Base-by-base conservation (phyloP, 2,113 vertebrate genomes). In the Heterochromis multidens region DNA sequence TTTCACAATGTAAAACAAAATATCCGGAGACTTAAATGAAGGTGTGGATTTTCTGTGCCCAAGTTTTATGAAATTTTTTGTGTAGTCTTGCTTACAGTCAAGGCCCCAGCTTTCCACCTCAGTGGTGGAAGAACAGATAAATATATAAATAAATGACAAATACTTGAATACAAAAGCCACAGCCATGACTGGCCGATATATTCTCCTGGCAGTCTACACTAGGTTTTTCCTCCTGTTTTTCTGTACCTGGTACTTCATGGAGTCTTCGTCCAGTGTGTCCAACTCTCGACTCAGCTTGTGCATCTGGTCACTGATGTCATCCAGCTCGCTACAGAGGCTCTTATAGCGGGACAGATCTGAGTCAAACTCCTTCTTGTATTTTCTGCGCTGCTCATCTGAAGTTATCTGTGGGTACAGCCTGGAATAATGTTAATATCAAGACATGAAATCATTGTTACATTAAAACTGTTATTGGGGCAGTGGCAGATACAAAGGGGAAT, bases 331-430 rank as follows among this genome's bases (percentile, higher is more conserved):
- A 3, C 97, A 97, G 65, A 98, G 94, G 62, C 83, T 90, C 88
- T 97, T 97, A 85, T 97, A 97, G 5, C 46, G 88, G n/a, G 83
- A 85, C 84, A 97, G 92, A 35, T 97, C 95, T 0, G 87, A 88
- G 80, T 96, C 96, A 2, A 97, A 98, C 83, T 97, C 96, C 78
- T 89, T 92, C 91, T 97, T 97, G 91, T 97, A 97, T 35, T 88
- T 85, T 37, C 91, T 96, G 0, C 97, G 95, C 61, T 95, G 80
- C 8, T 86, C 33, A 3, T 97, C 96, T 3, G 96, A 96, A 7
- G 85, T 84, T 77, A 97, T 96, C 46, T 96, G 96, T 1, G 97
- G 96, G 84, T 97, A 97, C 9, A 94, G 77, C 83, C 97, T 97
- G 89, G 2, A 54, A 33, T 19, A 33, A 5, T 19, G 29, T 52